Evolutionary conservation across 2,113 vertebrate genomes (phyloP).

Genomic region (Scartelaos histophorus): DNA sequence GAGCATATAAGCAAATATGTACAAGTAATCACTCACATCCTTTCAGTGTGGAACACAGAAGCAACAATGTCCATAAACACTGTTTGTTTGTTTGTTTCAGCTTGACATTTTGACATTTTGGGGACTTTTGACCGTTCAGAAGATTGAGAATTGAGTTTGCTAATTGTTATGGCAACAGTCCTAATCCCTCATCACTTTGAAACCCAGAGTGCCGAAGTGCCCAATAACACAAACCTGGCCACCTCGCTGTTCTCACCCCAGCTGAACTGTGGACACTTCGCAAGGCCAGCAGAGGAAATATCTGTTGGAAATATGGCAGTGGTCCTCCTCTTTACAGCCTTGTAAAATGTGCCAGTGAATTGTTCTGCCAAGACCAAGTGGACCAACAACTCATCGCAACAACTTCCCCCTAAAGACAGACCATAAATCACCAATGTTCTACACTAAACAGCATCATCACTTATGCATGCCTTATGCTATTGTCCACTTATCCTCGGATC

Average conservation of each 20-base stretch:
- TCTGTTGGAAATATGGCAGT: constrained; percentile 1
- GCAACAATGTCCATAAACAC: too few relatives aligned
- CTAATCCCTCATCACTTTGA: too few relatives aligned
- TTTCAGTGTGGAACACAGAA: too few relatives aligned
- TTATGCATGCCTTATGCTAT: neutral
- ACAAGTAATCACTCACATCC: too few relatives aligned
- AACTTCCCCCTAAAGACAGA: neutral
- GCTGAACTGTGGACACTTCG: neutral
- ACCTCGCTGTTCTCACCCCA: neutral
- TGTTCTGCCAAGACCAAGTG: constrained; percentile 3
- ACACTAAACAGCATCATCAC: neutral
- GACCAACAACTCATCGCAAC: constrained; percentile 6
- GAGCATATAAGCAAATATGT: too few relatives aligned
- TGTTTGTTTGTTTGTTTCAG: too few relatives aligned
- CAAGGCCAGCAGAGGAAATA: neutral
- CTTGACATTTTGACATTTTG: too few relatives aligned
- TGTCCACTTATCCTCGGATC: neutral
- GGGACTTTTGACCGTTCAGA: too few relatives aligned
- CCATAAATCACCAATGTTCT: neutral
- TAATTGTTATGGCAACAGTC: too few relatives aligned
- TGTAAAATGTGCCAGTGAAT: constrained; percentile 5
- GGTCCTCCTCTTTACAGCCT: neutral
- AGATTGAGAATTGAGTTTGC: too few relatives aligned
- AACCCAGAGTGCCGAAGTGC: too few relatives aligned
- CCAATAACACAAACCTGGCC: neutral